Percentiles rank a stretch among this genome's conserved stretches.
These are phyloP conservation scores for Albula glossodonta DNA, from an alignment of 2,113 vertebrate genomes.

Conservation along the genomic window DNA sequence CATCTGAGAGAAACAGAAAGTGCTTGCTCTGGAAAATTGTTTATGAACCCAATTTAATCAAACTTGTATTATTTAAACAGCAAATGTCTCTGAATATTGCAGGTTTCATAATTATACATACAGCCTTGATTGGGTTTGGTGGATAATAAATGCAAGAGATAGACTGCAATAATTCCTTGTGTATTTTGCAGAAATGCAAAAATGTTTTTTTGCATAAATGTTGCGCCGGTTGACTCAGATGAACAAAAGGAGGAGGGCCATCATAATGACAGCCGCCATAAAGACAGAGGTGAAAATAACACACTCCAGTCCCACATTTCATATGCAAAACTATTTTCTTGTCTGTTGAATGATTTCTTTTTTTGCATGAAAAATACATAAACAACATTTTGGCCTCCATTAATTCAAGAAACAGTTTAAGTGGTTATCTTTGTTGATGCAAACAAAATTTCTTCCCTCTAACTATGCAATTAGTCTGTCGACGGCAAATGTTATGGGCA, in stretches of 20 bases:
- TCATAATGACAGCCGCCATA: background rate
- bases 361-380: background rate
- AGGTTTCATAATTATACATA: background rate
- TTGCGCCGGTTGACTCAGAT: background rate
- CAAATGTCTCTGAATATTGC: no score
- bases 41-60: background rate
- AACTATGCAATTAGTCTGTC: background rate
- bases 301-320: background rate
- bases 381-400: background rate
- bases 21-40: background rate
- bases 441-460: background rate
- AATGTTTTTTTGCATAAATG: background rate
- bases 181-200: background rate
- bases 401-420: background rate
- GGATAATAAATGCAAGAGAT: background rate
- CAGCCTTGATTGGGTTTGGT: background rate
- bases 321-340: constrained; percentile 3
- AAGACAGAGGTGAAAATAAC: background rate
- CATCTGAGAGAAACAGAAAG: background rate
- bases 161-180: background rate
- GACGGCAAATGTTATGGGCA: background rate
- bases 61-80: background rate
- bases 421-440: constrained; percentile 1
- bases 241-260: background rate
- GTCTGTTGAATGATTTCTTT: background rate